Evolutionary conservation across 2,797 vertebrate genomes (phyloP).

Genomic region (Manis javanica): DNA sequence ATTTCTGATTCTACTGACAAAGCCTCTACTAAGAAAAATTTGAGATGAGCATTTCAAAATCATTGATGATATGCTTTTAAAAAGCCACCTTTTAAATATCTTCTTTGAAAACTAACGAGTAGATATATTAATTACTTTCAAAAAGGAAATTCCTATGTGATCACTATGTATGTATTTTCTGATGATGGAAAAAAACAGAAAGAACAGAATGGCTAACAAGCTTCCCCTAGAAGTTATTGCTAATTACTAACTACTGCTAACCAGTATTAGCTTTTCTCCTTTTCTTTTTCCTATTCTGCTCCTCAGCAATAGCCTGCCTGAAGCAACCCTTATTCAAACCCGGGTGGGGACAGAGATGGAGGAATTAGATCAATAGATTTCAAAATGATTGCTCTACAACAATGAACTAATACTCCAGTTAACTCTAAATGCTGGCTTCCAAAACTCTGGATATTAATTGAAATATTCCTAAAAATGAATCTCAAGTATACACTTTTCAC

Average conservation of each 20-base stretch:
- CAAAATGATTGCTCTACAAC: neutral
- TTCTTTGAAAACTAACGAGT: neutral
- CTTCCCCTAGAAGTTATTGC: neutral
- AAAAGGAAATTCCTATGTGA: neutral
- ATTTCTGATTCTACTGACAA: neutral
- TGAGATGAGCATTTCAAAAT: constrained; percentile 5
- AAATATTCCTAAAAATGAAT: constrained; percentile 13
- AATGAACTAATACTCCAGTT: neutral
- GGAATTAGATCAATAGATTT: neutral
- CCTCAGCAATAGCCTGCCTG: neutral
- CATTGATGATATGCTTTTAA: neutral
- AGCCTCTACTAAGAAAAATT: neutral
- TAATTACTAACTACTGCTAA: constrained; percentile 4
- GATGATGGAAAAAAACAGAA: neutral
- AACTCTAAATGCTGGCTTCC: neutral
- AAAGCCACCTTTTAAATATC: neutral
- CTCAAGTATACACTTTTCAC: neutral
- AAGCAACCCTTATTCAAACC: neutral
- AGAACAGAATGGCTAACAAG: neutral
- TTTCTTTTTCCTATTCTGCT: neutral
- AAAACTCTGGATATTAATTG: neutral
- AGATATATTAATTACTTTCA: neutral
- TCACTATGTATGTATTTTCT: neutral
- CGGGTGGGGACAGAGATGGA: neutral
- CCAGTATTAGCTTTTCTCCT: neutral